Evolutionary conservation across 2,797 vertebrate genomes (phyloP), one percentile per base, ranked within the genome.

Genomic region (Zalophus californianus): DNA sequence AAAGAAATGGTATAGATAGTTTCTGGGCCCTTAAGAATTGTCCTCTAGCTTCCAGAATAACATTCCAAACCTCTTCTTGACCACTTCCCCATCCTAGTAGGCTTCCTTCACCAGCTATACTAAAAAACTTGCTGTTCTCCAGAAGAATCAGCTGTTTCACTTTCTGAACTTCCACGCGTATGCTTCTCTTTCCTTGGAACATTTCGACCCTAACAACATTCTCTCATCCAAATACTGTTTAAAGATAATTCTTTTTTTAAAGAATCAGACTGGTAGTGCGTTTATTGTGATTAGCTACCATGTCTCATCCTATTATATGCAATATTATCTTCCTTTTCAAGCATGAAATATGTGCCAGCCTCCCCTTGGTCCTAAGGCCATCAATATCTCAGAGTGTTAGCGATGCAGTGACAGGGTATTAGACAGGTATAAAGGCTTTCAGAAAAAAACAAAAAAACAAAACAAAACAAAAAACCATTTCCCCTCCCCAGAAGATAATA

Each of bases 171-270:
- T 92, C 78, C 25, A 1, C 1, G 25, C 16, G 9, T n/a, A 16
- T 84, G 50, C 41, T 62, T 91, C 35, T 64, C 77, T 85, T 84
- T 56, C 44, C 60, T 77, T 41, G 29, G 75, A 92, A 96, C 80
- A 78, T 87, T 95, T 92, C 29, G 58, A 89, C 50, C 52, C 72
- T 85, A 12, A 48, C 29, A 88, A 64, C 25, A 62, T 93, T 88
- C 87, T 88, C 52, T 88, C 54, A 68, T 48, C 64, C 73, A 96
- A 94, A 90, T 70, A 78, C 25, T 48, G 16, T 87, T 80, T 73
- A 87, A 96, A 93, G 80, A 82, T 60, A 90, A 96, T 78, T 86
- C 66, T 92, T 80, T 86, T 38, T 68, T 86, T 79, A 92, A 97
- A 92, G 50, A 90, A 72, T 18, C 12, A 38, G 86, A 38, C 25